Evolutionary conservation across 2,888 invertebrate species (phyloP), one percentile per base, ranked within the genome.

Genomic region (Stenchaetothrips biformis): DNA sequence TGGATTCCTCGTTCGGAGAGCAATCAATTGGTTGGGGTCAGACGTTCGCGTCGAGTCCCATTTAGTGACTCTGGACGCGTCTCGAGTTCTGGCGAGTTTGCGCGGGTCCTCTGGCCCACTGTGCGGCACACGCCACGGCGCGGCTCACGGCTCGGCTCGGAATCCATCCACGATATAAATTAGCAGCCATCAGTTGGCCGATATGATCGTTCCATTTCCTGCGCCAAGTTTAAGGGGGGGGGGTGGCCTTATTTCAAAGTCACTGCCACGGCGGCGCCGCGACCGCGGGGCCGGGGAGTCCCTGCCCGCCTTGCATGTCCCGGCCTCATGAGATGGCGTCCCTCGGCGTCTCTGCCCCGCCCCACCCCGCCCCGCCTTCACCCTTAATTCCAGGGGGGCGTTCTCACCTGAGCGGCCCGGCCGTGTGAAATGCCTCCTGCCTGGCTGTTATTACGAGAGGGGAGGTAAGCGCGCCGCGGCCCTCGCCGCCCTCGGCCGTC

Each of bases 191-290:
- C 67, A 74, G 67, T 21, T 74, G 67, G 67, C 21, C 25, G 67
- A 74, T 74, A 74, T 74, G 67, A 74, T 74, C 67, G 67, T 74
- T 74, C 67, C 25, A 74, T 74, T 74, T 74, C 67, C 67, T 74
- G 67, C 67, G 13, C 59, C 21, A 25, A 74, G 67, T 74, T 74
- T 74, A 21, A 74, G 67, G 67, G 67, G 67, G 67, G 67, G 67
- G 25, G 67, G 25, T 74, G 67, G 67, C 67, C 67, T 74, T 74
- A 74, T 74, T 74, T 74, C 67, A 74, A 21, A 74, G 67, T 74
- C 67, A 74, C 67, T 53, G 53, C 53, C 53, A 53, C 37, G 53
- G 13, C 67, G 11, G 25, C 25, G 67, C 25, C 53, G 6, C 37
- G 37, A n/a, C n/a, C 37, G 2, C 37, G 37, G 37, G 37, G 37